These are phyloP conservation scores for Lordiphosa fenestrarum DNA, from an alignment of 2,888 invertebrate species.

Conservation along the genomic window DNA sequence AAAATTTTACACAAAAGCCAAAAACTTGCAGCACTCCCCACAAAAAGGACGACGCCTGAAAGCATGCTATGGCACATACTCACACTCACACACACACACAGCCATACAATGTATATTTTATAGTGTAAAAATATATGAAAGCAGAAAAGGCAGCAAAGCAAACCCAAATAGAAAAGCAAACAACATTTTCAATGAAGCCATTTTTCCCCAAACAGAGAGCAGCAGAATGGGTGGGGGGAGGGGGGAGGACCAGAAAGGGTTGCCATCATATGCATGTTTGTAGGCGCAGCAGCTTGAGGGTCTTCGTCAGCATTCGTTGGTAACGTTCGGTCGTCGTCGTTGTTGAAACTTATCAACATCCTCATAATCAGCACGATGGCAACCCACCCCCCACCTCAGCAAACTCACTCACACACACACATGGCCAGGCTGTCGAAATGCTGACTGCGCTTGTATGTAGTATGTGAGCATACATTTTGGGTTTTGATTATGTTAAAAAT, in stretches of 20 bases:
- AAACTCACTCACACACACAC: slow-evolving; percentile 14
- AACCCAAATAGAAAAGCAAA: slow-evolving; percentile 74
- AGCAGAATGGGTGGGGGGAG: not conserved
- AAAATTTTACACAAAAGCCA: slow-evolving; percentile 74
- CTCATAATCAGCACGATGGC: slow-evolving; percentile 70
- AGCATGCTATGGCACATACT: slow-evolving; percentile 31
- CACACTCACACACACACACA: slow-evolving; percentile 27
- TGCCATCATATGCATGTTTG: slow-evolving; percentile 38
- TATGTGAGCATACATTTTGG: slow-evolving; percentile 63
- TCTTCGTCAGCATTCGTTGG: slow-evolving; percentile 47
- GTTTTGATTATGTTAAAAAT: slow-evolving; percentile 78
- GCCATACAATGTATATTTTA: slow-evolving; percentile 65
- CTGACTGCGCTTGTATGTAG: slow-evolving; percentile 43
- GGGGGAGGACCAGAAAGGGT: slow-evolving; percentile 45
- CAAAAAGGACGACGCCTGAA: slow-evolving; percentile 44
- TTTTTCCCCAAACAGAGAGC: slow-evolving; percentile 46
- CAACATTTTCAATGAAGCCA: slow-evolving; percentile 75
- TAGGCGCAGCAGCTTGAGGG: slow-evolving; percentile 64
- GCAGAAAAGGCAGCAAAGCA: slow-evolving; percentile 48
- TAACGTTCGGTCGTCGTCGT: slow-evolving; percentile 31
- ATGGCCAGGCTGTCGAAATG: slow-evolving; percentile 14
- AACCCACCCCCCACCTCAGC: slow-evolving; percentile 44
- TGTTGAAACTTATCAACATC: slow-evolving; percentile 73
- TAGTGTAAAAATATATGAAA: slow-evolving; percentile 72
- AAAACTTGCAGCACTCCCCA: slow-evolving; percentile 42